These are phyloP conservation scores for Octopus sinensis DNA, from an alignment of 1,140 invertebrate species.

Conservation along the genomic window DNA sequence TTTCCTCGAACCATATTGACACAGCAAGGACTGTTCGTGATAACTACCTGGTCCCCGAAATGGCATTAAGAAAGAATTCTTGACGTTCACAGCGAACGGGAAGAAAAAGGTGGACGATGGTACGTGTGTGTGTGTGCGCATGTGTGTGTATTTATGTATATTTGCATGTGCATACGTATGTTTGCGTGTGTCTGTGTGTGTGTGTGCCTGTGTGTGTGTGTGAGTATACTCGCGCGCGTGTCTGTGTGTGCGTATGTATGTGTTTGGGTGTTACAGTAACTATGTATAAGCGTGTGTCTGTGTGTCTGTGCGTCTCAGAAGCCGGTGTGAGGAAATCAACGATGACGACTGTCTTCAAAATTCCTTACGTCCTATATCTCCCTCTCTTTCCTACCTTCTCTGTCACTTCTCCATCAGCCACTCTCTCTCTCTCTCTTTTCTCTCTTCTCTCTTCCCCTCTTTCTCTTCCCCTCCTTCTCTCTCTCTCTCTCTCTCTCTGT, in stretches of 20 bases:
- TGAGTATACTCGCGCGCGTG: background rate
- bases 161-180: background rate
- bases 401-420: background rate
- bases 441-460: background rate
- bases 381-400: background rate
- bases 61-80: background rate
- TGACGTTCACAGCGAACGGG: background rate
- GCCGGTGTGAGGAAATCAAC: background rate
- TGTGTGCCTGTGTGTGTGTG: background rate
- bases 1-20: background rate
- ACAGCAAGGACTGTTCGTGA: background rate
- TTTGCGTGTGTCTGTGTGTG: background rate
- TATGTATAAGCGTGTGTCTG: background rate
- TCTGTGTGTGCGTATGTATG: background rate
- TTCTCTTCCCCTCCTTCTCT: background rate
- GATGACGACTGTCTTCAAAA: too few relatives aligned
- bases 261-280: background rate
- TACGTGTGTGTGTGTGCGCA: background rate
- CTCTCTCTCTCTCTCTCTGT: background rate
- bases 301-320: background rate
- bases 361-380: background rate
- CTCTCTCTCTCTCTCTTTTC: background rate
- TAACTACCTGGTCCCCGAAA: background rate
- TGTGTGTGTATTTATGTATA: background rate
- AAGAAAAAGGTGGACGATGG: background rate